Base-by-base conservation (phyloP, 53 echinoderm and acorn worm species). In the Zoroaster sp. region DNA sequence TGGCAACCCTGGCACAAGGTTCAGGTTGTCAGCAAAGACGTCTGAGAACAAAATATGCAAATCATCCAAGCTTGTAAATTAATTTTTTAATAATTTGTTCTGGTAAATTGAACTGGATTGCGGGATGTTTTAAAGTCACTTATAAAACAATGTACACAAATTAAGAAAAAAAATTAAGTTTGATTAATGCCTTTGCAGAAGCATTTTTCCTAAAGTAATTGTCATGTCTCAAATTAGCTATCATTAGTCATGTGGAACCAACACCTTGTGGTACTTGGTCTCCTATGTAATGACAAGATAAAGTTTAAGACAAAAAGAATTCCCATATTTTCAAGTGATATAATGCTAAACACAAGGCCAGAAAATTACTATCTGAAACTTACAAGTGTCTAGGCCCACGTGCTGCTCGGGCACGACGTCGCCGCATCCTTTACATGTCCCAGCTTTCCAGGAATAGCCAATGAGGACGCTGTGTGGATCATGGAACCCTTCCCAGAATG, bases 401-500 rank as follows among this genome's bases (percentile, higher is more conserved):
- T 87, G 73, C 66, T 81, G 92, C 72, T 80, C 51, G 1, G 66
- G 72, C 9, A 88, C 32, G 33, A 87, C 87, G 49, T 92, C 92
- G 73, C 45, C 45, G 36, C 92, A 92, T 0, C 88, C 88, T 25
- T n/a, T 14, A 73, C 92, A 92, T 4, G 39, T 54, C 21, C 92
- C 92, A 36, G 80, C 41, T 33, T 31, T 70, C 79, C 82, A 88
- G 0, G 52, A n/a, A 81, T 91, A 83, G 1, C 63, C 82, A 40
- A 89, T 10, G 25, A 89, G 35, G 63, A 42, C 37, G 49, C 75
- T 65, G 39, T 79, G 79, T 0, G 88, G 88, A 66, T 92, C 92
- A 49, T 80, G 37, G 54, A 92, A 92, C 10, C 88, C 88, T 80
- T 80, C 81, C 92, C 92, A 92, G 35, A 34, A 63, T 20, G 88